A percentile compares a stretch with the other conserved stretches of the same genome.
These are phyloP conservation scores for Lithobates sylvaticus DNA, from an alignment of 2,797 vertebrate species.

Conservation along the genomic window DNA sequence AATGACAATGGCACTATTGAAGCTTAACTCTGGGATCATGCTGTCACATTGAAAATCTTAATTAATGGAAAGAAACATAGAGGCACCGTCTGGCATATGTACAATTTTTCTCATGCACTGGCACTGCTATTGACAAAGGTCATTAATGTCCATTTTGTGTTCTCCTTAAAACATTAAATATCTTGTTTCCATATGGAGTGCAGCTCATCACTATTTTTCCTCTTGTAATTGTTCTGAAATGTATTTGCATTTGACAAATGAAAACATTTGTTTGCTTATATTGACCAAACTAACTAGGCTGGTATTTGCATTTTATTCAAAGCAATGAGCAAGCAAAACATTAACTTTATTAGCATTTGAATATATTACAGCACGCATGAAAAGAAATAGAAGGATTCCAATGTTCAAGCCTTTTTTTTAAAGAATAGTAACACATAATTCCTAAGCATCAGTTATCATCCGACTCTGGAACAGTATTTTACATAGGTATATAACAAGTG, in stretches of 20 bases:
- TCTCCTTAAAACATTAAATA: slow-evolving; percentile 16
- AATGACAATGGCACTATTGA: slow-evolving; percentile 48
- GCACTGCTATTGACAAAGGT: slow-evolving; percentile 36
- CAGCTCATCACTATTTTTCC: not conserved
- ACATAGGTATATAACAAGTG: no score
- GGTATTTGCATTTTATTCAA: slow-evolving; percentile 51
- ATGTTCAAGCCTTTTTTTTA: not conserved
- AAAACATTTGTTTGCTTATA: slow-evolving; percentile 36
- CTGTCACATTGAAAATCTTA: slow-evolving; percentile 54
- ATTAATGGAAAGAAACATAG: slow-evolving; percentile 49
- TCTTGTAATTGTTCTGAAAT: slow-evolving; percentile 25
- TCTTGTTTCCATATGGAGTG: slow-evolving; percentile 17
- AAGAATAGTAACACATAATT: no score
- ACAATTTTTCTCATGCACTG: slow-evolving; percentile 39
- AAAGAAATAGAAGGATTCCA: not conserved
- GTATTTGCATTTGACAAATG: slow-evolving; percentile 57
- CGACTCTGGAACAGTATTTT: no score
- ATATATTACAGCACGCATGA: slow-evolving; percentile 33
- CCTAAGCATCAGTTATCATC: no score
- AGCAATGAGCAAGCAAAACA: slow-evolving; percentile 32
- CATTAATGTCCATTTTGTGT: slow-evolving; percentile 53
- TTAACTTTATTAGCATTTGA: slow-evolving; percentile 35
- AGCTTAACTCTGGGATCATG: slow-evolving; percentile 50
- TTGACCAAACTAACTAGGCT: slow-evolving; percentile 26
- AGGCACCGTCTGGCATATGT: slow-evolving; percentile 42